phyloP scores from a whole-genome alignment of 1,140 invertebrate genomes.

The Belonocnema kinseyi region DNA sequence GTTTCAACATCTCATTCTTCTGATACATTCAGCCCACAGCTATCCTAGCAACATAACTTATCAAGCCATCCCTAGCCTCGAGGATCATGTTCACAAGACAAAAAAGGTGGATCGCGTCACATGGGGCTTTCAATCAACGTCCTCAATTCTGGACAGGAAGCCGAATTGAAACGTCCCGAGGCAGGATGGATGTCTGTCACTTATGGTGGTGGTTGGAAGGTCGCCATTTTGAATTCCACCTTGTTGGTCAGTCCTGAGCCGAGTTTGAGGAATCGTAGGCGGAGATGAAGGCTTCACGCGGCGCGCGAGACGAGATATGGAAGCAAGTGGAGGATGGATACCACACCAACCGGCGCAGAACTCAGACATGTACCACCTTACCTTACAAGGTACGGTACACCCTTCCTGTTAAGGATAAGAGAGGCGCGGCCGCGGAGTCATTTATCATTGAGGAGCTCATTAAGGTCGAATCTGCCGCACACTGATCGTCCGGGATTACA shows the following conservation, averaged over 20 bases:
- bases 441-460: constrained; percentile 73
- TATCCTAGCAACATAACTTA: background rate
- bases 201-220: constrained; percentile 52
- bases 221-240: constrained; percentile 74
- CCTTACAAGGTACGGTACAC: constrained; percentile 64
- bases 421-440: constrained; percentile 66
- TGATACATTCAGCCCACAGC: background rate
- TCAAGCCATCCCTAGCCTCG: background rate
- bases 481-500: constrained; percentile 71
- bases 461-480: constrained; percentile 72
- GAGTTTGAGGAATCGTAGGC: constrained; percentile 75
- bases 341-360: constrained; percentile 56
- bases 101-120: constrained; percentile 2
- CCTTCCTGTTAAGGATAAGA: constrained; percentile 62
- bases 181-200: constrained; percentile 69
- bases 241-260: constrained; percentile 57
- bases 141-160: constrained; percentile 49
- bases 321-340: constrained; percentile 60
- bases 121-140: constrained; percentile 51
- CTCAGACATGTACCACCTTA: constrained; percentile 52
- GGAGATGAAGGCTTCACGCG: constrained; percentile 71
- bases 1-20: background rate
- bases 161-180: constrained; percentile 69
- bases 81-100: constrained; percentile 3
- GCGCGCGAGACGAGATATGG: constrained; percentile 62